Base-by-base conservation (phyloP, 2,797 vertebrate species). In the Ataeniobius toweri region DNA sequence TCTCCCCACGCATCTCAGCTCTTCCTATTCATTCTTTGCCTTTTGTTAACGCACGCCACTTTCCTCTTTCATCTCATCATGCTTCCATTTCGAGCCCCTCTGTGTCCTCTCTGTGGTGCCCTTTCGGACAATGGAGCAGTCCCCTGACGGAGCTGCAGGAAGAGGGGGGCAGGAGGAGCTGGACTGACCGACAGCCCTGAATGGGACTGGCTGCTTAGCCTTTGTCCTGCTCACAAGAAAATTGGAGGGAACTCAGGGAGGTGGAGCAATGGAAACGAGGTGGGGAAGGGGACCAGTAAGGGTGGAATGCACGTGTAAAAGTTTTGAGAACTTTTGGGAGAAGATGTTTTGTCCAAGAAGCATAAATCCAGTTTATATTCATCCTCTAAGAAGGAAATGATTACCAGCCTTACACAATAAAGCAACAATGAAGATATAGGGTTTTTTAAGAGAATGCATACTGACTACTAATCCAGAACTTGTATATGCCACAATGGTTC, bases 151-250 rank as follows among this genome's bases (percentile, higher is more conserved):
- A 74, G 82, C 76, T 10, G 53, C 72, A 74, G 85, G 87, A 73
- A 79, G 75, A 55, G 82, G 28, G 82, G 28, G 68, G 44, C 24
- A 68, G 65, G 1, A 67, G 55, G 86, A 68, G 76, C 80, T 31
- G 75, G 82, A 83, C 85, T 80, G 93, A 95, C 84, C 92, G 95
- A 94, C 93, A 84, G 91, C 81, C 80, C 89, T 86, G 88, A 91
- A 87, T 93, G 92, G 83, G 80, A 85, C 86, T 89, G 84, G 83
- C 85, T 74, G 86, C 86, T 87, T 67, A 79, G 88, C 82, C 91
- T 93, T 95, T 95, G 93, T 95, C 90, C 88, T 74, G 79, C 67
- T 87, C 81, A 92, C 89, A 89, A 91, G 84, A 78, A 84, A 92
- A 91, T 90, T 91, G 87, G 93, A 92, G 91, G 90, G 91, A 93